Conservation (phyloP, 2,888 invertebrate species). For the Torymus auratus region DNA sequence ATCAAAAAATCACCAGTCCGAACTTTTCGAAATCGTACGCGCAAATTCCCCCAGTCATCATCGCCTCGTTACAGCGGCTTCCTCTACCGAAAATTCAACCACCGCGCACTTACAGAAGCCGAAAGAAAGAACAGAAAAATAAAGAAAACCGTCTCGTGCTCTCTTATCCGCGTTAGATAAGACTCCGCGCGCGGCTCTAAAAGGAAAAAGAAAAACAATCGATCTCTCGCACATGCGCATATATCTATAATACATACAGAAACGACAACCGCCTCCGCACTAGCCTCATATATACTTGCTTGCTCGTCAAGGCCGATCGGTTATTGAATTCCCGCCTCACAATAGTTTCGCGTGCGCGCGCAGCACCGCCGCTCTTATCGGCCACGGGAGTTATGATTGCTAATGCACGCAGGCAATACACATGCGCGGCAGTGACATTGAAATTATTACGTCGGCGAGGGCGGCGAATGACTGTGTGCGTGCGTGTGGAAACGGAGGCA, state of each 20-base stretch:
- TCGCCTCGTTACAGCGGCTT: too few relatives aligned
- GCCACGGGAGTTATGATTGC: constrained; percentile 10
- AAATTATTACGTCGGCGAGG: constrained; percentile 33
- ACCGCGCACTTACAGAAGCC: too few relatives aligned
- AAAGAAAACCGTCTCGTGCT: background rate
- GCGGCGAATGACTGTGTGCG: background rate
- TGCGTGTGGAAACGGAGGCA: background rate
- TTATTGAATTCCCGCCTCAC: constrained; percentile 44
- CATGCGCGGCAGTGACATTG: constrained; percentile 41
- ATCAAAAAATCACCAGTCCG: too few relatives aligned
- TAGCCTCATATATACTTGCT: too few relatives aligned
- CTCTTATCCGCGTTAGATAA: constrained; percentile 29
- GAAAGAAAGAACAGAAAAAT: background rate
- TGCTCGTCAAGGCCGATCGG: constrained; percentile 45
- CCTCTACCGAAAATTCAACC: too few relatives aligned
- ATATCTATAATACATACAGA: too few relatives aligned
- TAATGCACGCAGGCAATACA: background rate
- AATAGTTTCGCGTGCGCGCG: background rate
- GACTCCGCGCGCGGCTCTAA: constrained; percentile 4
- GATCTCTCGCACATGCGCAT: constrained; percentile 21
- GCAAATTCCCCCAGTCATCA: too few relatives aligned
- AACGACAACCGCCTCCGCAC: too few relatives aligned
- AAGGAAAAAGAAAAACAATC: constrained; percentile 45
- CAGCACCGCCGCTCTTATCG: background rate
- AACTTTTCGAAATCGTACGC: too few relatives aligned